Evolutionary conservation across 2,113 vertebrate genomes (phyloP).

Genomic region (Atrichornis clamosus): DNA sequence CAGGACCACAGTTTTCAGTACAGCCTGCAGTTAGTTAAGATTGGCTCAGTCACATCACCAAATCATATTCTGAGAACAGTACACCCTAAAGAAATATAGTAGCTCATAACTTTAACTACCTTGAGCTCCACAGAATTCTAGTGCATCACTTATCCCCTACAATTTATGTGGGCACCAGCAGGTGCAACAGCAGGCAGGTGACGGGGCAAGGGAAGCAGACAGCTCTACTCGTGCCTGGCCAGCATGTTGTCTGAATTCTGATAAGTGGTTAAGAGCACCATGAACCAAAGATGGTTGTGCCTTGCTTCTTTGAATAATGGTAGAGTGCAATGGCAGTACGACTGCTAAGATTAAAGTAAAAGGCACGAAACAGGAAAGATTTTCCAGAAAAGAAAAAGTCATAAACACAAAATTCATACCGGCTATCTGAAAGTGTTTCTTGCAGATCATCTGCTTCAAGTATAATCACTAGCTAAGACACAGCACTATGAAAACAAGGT

Average conservation of each 20-base stretch:
- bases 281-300: neutral
- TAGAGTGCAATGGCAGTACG: rapidly evolving
- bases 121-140: neutral
- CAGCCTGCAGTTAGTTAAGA: neutral
- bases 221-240: neutral
- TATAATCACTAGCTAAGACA: neutral
- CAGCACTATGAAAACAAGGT: neutral
- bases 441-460: neutral
- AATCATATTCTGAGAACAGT: neutral
- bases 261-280: neutral
- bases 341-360: neutral
- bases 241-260: neutral
- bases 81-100: neutral
- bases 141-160: rapidly evolving
- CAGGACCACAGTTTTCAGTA: neutral
- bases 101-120: neutral
- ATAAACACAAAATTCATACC: neutral
- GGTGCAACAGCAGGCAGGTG: neutral
- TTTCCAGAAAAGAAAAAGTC: neutral
- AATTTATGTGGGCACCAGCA: neutral
- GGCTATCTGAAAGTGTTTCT: neutral
- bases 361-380: neutral
- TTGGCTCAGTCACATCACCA: neutral
- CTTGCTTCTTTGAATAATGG: neutral
- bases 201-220: neutral